Evolutionary conservation across 2,888 invertebrate genomes (phyloP).

Genomic region (Harpalus rufipes): DNA sequence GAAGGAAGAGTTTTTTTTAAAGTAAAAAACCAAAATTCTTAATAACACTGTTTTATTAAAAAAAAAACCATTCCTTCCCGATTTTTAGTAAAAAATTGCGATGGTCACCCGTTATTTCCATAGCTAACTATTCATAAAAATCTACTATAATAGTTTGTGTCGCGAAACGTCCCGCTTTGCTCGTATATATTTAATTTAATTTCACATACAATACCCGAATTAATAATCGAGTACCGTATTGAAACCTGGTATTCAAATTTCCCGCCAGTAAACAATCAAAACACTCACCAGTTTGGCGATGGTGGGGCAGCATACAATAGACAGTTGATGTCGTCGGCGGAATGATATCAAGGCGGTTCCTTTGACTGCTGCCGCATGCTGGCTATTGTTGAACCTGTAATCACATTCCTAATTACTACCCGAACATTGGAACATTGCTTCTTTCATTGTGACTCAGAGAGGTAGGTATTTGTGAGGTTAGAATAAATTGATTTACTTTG

Average conservation of each 20-base stretch:
- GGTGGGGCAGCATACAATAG: slow-evolving; percentile 9
- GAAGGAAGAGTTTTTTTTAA: too few relatives aligned
- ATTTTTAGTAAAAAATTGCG: too few relatives aligned
- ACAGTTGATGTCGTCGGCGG: slow-evolving; percentile 43
- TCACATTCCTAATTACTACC: slow-evolving; percentile 56
- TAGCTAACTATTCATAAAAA: too few relatives aligned
- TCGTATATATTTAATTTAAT: not conserved
- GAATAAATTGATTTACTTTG: slow-evolving; percentile 14
- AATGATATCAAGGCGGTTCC: slow-evolving; percentile 59
- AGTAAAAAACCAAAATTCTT: too few relatives aligned
- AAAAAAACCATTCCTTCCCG: too few relatives aligned
- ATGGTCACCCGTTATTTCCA: too few relatives aligned
- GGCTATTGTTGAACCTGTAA: slow-evolving; percentile 54
- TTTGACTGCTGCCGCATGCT: slow-evolving; percentile 41
- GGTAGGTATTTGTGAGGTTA: not conserved
- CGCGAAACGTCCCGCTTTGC: not conserved
- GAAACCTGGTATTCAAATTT: not conserved
- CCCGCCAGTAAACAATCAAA: slow-evolving; percentile 5
- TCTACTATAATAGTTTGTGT: too few relatives aligned
- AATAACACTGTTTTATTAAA: too few relatives aligned
- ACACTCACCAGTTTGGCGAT: not conserved
- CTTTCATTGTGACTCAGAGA: slow-evolving; percentile 30
- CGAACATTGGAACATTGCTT: slow-evolving; percentile 45
- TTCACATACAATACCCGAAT: not conserved
- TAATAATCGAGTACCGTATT: not conserved